A percentile compares a stretch with the other conserved stretches of the same genome.
phyloP scores from a whole-genome alignment of 2,888 invertebrate genomes.

The Macrosoma leucophasiata region DNA sequence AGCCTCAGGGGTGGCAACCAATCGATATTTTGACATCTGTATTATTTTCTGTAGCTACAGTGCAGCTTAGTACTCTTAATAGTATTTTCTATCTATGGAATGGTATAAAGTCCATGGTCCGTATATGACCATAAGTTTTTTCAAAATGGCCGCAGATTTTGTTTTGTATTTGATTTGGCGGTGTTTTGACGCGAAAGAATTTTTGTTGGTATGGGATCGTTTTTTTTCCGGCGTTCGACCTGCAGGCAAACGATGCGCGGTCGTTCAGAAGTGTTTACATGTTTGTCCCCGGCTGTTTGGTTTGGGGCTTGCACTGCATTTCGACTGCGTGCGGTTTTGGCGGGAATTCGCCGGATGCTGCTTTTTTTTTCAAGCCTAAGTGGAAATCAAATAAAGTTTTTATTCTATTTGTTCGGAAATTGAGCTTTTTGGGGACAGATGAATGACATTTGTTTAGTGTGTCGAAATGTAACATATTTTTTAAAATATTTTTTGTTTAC shows the following conservation, averaged over 20 bases:
- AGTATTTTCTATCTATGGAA: no score
- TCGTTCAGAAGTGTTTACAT: slow-evolving; percentile 51
- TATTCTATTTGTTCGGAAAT: slow-evolving; percentile 11
- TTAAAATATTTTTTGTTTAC: no score
- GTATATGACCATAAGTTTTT: slow-evolving; percentile 32
- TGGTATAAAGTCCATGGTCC: no score
- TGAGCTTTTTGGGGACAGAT: slow-evolving; percentile 9
- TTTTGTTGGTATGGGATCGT: slow-evolving; percentile 33
- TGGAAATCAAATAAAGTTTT: slow-evolving; percentile 51
- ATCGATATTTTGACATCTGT: no score
- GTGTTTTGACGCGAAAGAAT: slow-evolving; percentile 23
- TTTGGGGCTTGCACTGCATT: slow-evolving; percentile 56
- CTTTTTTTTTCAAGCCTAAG: slow-evolving; percentile 51
- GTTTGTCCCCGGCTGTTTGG: slow-evolving; percentile 54
- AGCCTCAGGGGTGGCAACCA: no score
- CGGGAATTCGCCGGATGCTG: slow-evolving; percentile 48
- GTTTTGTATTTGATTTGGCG: slow-evolving; percentile 34
- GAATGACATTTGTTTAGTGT: slow-evolving; percentile 3
- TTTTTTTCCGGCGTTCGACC: slow-evolving; percentile 32
- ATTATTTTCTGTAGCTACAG: no score
- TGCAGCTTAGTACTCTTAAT: no score
- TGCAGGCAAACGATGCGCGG: slow-evolving; percentile 35
- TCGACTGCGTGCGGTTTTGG: slow-evolving; percentile 51
- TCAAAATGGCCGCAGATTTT: slow-evolving; percentile 47
- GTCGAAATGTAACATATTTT: no score